phyloP scores from a whole-genome alignment of 1,140 invertebrate species.

The Thaumatotibia leucotreta region DNA sequence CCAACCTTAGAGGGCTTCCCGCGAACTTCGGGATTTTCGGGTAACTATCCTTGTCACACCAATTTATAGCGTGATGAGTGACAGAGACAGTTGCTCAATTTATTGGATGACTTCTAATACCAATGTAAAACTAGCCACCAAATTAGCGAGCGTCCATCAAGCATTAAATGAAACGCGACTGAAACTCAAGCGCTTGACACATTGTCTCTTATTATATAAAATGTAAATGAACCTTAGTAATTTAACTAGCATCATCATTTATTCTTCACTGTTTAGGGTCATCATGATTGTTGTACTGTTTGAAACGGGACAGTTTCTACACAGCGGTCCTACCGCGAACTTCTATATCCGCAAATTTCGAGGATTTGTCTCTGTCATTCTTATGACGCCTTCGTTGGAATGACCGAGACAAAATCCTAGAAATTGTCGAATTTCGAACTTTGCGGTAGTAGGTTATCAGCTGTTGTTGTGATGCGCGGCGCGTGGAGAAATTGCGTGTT shows the following conservation, averaged over 20 bases:
- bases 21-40: too few relatives aligned
- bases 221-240: not conserved
- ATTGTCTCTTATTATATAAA: not conserved
- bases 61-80: too few relatives aligned
- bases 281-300: not conserved
- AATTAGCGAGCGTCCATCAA: not conserved
- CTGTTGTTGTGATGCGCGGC: not conserved
- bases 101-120: too few relatives aligned
- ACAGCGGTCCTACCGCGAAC: too few relatives aligned
- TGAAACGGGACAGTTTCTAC: not conserved
- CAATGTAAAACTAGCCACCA: not conserved
- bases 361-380: too few relatives aligned
- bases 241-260: not conserved
- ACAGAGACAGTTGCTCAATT: too few relatives aligned
- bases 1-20: not conserved
- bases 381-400: too few relatives aligned
- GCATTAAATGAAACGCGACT: not conserved
- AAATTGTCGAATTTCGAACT: too few relatives aligned
- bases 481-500: constrained; percentile 1
- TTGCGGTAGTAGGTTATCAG: too few relatives aligned
- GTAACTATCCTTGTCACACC: too few relatives aligned
- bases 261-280: not conserved
- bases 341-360: too few relatives aligned
- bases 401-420: too few relatives aligned
- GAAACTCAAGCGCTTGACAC: not conserved